A percentile compares a stretch with the other conserved stretches of the same genome.
phyloP scores from a whole-genome alignment of 2,888 invertebrate species.

The Brenthis ino region DNA sequence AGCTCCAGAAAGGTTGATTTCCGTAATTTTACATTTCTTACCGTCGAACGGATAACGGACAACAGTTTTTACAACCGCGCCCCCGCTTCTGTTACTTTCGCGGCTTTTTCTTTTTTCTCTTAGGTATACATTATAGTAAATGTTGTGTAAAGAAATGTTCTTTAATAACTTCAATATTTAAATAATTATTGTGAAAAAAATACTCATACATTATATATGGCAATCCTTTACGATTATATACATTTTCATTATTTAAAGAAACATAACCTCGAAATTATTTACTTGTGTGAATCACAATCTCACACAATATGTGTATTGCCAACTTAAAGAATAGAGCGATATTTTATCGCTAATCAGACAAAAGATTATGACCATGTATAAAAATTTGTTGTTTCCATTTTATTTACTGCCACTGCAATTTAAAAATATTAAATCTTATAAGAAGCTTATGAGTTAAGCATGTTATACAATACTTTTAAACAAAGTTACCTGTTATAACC shows the following conservation, averaged over 20 bases:
- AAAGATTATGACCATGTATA: too few species aligned
- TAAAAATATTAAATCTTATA: conserved; percentile 34
- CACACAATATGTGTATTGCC: conserved; percentile 43
- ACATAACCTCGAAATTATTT: conserved; percentile 42
- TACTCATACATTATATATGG: too few species aligned
- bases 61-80: conserved; percentile 62
- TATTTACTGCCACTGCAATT: not conserved
- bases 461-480: conserved; percentile 39
- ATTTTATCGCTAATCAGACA: conserved; percentile 4
- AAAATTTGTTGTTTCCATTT: not conserved
- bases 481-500: conserved; percentile 72
- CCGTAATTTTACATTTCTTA: conserved; percentile 50
- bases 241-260: conserved; percentile 12
- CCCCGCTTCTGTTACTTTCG: conserved; percentile 22
- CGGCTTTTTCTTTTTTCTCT: conserved; percentile 15
- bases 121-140: not conserved
- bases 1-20: conserved; percentile 61
- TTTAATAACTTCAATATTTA: too few species aligned
- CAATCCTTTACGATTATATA: too few species aligned
- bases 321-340: conserved; percentile 45
- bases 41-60: conserved; percentile 61
- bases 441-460: conserved; percentile 38
- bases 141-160: too few species aligned
- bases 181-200: too few species aligned
- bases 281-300: conserved; percentile 49